Base-by-base conservation (phyloP, 2,888 invertebrate genomes). In the Cactoblastis cactorum region DNA sequence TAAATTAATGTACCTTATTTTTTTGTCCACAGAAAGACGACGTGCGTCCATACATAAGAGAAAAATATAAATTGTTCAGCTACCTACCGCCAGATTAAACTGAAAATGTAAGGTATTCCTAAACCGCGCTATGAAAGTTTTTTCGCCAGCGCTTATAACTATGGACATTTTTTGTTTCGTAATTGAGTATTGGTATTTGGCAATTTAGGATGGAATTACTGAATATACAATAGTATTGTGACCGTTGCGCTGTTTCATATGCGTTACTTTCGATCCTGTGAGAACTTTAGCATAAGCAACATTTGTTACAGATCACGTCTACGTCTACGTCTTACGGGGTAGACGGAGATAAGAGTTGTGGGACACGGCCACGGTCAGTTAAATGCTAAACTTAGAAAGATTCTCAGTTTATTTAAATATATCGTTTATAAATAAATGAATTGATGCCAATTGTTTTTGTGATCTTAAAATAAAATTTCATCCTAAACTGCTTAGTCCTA, bases 1-100 rank as follows among this genome's bases (percentile, higher is more conserved):
- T n/a, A n/a, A 34, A 8, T 35, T 41, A 43, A 45, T 45, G 9
- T 48, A 32, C 45, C 53, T 41, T 53, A 50, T 51, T 48, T 91
- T 91, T n/a, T n/a, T n/a, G n/a, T n/a, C n/a, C n/a, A 48, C 91
- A 96, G 96, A 95, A 95, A 74, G 95, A 96, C 77, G 98, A 98
- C 80, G 98, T 98, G 0, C 92, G 98, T 56, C 97, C 97, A 1
- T 95, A 95, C 81, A 97, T 98, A 63, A 91, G 97, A 53, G 96
- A 97, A 68, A 95, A 95, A 73, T 98, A 95, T 89, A 94, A 96
- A 71, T 91, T 98, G 6, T 96, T 96, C 86, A 96, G 95, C 72
- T 95, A 96, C 76, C 86, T 97, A 65, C 96, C 97, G 38, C 96
- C 96, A 2, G 96, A 95, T 81, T 95, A 94, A 91, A n/a, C n/a